phyloP scores from a whole-genome alignment of 1,140 invertebrate genomes.

The Plectus sambesii region DNA sequence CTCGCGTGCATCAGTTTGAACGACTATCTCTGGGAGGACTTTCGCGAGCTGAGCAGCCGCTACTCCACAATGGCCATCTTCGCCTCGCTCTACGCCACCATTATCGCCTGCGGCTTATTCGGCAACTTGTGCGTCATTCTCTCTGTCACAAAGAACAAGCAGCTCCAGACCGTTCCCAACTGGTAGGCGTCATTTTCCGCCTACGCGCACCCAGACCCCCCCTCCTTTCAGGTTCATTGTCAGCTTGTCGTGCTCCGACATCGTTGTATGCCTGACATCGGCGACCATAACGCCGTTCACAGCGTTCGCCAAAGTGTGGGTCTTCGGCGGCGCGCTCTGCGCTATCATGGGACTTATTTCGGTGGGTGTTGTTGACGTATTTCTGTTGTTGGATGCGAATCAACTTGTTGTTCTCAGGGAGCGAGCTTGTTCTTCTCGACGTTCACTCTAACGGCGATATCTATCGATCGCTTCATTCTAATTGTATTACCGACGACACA shows the following conservation, averaged over 20 bases:
- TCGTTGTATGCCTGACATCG: constrained; percentile 40
- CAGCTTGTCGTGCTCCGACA: constrained; percentile 41
- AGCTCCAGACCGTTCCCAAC: no score
- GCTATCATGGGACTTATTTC: constrained; percentile 38
- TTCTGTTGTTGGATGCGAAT: not conserved
- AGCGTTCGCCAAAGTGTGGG: constrained; percentile 41
- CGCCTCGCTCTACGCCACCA: constrained; percentile 21
- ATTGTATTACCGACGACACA: constrained; percentile 42
- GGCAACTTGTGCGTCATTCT: constrained; percentile 27
- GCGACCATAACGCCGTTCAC: constrained; percentile 45
- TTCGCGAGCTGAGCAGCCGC: constrained; percentile 9
- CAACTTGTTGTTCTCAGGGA: constrained; percentile 23
- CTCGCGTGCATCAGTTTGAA: no score
- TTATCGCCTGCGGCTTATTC: constrained; percentile 23
- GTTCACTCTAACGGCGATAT: constrained; percentile 42
- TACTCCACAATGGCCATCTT: constrained; percentile 17
- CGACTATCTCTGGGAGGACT: not conserved
- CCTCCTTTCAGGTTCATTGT: constrained; percentile 36
- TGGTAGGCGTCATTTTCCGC: constrained; percentile 16
- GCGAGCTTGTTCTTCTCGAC: constrained; percentile 39
- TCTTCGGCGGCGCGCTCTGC: constrained; percentile 38
- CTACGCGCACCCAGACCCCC: no score
- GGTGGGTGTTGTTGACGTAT: constrained; percentile 18
- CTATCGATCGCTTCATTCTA: constrained; percentile 40
- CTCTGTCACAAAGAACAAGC: constrained; percentile 30